A percentile compares a stretch with the other conserved stretches of the same genome.
Evolutionary conservation across 23 tunicate genomes (phyloP).

Genomic region (Aplidium turbinatum): DNA sequence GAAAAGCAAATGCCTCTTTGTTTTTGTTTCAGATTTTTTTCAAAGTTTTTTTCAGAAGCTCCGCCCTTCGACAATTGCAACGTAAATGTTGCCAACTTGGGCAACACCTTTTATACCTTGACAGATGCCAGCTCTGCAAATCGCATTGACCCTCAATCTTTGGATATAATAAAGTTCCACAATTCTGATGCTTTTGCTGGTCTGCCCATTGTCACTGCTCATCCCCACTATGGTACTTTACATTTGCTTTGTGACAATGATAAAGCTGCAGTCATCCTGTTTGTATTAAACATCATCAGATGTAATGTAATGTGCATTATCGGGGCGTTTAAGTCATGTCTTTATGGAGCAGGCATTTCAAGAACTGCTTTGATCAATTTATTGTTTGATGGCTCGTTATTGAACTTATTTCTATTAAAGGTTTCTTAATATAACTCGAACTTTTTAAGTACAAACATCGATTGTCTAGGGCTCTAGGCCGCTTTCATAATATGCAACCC

Average conservation of each 20-base stretch:
- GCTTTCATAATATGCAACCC: too few species aligned
- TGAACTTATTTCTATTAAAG: too few species aligned
- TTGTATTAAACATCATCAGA: too few species aligned
- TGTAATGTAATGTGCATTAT: not conserved
- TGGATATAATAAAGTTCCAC: slow-evolving; percentile 1
- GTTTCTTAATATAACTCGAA: too few species aligned
- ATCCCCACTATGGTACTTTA: slow-evolving; percentile 33
- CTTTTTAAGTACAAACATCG: too few species aligned
- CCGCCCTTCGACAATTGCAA: slow-evolving; percentile 14
- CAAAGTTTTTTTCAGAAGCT: not conserved
- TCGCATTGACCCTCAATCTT: slow-evolving; percentile 14
- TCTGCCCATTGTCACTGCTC: slow-evolving; percentile 19
- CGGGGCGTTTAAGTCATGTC: not conserved
- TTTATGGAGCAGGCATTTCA: not conserved
- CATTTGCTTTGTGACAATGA: too few species aligned
- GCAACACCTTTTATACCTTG: slow-evolving; percentile 17
- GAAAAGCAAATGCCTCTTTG: too few species aligned
- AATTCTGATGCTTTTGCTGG: not conserved
- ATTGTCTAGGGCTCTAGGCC: too few species aligned
- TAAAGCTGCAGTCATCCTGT: too few species aligned
- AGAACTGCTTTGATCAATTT: too few species aligned
- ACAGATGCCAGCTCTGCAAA: slow-evolving; percentile 29
- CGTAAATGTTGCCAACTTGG: slow-evolving; percentile 22
- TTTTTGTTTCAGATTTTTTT: not conserved
- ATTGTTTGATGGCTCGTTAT: too few species aligned